Base-by-base conservation (phyloP, 1,140 invertebrate species). In the Saxidomus purpurata region DNA sequence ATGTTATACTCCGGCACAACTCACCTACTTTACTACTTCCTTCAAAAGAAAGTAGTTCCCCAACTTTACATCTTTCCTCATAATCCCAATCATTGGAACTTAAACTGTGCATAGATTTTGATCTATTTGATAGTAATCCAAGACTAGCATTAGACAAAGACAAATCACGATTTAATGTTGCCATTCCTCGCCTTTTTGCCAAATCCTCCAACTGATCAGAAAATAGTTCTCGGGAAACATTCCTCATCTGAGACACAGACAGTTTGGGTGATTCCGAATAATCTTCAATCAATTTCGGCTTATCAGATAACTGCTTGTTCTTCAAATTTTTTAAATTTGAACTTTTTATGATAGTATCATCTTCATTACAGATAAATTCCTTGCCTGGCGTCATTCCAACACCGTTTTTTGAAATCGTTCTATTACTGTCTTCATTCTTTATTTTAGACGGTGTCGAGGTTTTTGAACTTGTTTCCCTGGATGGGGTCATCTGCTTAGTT, bases 111-210 rank as follows among this genome's bases (percentile, higher is more conserved):
- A 89, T 89, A 8, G 79, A 83, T 59, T 89, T 89, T 36, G 87
- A 89, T 43, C 81, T 71, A 77, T 89, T 89, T 49, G 87, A 89
- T 49, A 89, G 34, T 36, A 89, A 77, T 71, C 87, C 87, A 38
- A 89, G 87, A 89, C 87, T 89, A 61, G 87, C 87, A 77, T 89
- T 83, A 25, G 87, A 89, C 28, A 89, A 59, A 49, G 87, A 89
- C 49, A 89, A 71, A 84, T 89, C 87, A 52, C 87, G 71, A 36
- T 89, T 89, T 28, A 89, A 63, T 15, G 69, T 84, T 43, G 87
- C 87, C 80, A 76, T 83, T 43, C 87, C 87, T 28, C 87, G 63
- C 22, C 87, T 47, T 34, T 84, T 83, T 28, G 87, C 80, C 31
- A 89, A 83, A 59, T 89, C 87, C 22, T 89, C 87, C 63, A 89